phyloP scores from a whole-genome alignment of 2,113 vertebrate genomes.

The Brachionichthys hirsutus region DNA sequence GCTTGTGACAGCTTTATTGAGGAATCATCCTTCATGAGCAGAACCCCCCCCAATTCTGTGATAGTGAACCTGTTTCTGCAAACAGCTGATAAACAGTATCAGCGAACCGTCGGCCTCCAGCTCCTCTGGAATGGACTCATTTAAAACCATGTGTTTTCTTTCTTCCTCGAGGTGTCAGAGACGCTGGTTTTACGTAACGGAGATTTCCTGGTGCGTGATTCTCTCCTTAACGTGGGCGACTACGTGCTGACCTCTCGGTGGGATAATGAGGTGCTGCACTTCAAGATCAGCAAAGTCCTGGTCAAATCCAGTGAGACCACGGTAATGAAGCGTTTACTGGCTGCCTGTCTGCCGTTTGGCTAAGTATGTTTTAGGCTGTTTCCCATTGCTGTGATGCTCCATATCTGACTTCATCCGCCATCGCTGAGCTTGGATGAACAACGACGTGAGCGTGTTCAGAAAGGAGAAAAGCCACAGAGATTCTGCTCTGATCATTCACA shows the following conservation, averaged over 20 bases:
- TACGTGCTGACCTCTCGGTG: slow-evolving; percentile 93
- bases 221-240: slow-evolving; percentile 87
- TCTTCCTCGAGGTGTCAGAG: slow-evolving; percentile 84
- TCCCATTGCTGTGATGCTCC: too few species aligned
- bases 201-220: slow-evolving; percentile 94
- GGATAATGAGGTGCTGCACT: slow-evolving; percentile 90
- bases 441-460: too few species aligned
- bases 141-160: background rate
- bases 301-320: slow-evolving; percentile 88
- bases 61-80: too few species aligned
- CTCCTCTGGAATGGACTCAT: slow-evolving; percentile 2
- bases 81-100: background rate
- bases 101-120: background rate
- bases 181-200: slow-evolving; percentile 89
- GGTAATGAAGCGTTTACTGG: slow-evolving; percentile 9
- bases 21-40: too few species aligned
- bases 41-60: too few species aligned
- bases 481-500: too few species aligned
- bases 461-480: too few species aligned
- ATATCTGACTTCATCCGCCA: too few species aligned
- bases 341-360: too few species aligned
- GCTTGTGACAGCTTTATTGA: too few species aligned
- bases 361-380: too few species aligned
- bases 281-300: slow-evolving; percentile 95
- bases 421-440: too few species aligned